These are phyloP conservation scores for Troides oblongomaculatus DNA, from an alignment of 2,888 invertebrate species.

Conservation along the genomic window DNA sequence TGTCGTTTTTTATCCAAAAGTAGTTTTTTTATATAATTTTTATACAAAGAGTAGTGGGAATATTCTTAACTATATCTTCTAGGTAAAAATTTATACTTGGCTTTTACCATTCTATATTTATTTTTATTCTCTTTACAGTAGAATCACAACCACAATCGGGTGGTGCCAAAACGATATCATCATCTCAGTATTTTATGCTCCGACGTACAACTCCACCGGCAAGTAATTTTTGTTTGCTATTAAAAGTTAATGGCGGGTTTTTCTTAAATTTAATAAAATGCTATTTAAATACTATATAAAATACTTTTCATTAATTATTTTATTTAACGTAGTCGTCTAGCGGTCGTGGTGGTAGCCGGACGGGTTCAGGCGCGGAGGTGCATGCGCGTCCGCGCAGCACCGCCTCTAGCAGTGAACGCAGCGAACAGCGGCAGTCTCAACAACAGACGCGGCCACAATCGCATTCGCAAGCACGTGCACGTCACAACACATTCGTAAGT, in stretches of 20 bases:
- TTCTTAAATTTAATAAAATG: neutral
- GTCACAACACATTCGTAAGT: neutral
- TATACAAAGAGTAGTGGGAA: neutral
- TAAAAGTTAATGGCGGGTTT: neutral
- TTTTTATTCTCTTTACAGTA: neutral
- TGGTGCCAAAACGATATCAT: conserved; percentile 35
- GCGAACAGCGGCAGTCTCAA: conserved; percentile 41
- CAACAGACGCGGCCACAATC: neutral
- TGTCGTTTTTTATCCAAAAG: no score
- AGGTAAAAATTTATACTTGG: no score
- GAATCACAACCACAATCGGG: conserved; percentile 22
- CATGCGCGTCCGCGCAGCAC: conserved; percentile 73
- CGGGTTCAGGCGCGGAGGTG: conserved; percentile 64
- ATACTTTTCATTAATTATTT: neutral
- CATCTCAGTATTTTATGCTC: conserved; percentile 44
- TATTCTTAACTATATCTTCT: neutral
- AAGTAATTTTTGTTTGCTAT: conserved; percentile 33
- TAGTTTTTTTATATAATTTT: no score
- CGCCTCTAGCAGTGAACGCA: conserved; percentile 66
- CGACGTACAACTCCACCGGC: conserved; percentile 55
- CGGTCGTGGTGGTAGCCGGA: conserved; percentile 50
- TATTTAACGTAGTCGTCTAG: conserved; percentile 50
- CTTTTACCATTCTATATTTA: neutral
- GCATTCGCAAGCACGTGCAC: neutral
- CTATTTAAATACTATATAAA: neutral